phyloP scores from a whole-genome alignment of 2,888 invertebrate genomes.

The Drosophila neonasuta region DNA sequence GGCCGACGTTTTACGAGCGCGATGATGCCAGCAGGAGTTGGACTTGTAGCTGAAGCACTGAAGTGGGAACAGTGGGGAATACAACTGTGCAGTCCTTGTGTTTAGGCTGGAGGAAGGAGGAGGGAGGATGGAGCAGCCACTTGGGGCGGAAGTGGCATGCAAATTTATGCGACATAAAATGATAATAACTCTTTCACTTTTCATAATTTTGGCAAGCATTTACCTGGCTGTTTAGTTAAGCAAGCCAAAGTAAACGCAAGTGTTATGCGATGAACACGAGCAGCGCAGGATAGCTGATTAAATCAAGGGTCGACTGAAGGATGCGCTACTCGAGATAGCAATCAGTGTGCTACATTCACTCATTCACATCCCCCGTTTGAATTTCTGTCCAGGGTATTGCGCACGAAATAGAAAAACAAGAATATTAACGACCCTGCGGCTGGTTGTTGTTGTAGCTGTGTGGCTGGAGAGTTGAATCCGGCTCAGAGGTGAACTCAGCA shows the following conservation, averaged over 20 bases:
- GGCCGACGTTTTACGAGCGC: constrained; percentile 44
- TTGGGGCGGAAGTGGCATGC: constrained; percentile 47
- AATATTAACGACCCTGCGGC: constrained; percentile 57
- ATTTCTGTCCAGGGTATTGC: constrained; percentile 22
- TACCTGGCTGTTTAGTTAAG: constrained; percentile 60
- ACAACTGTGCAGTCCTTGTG: constrained; percentile 2
- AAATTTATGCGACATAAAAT: constrained; percentile 72
- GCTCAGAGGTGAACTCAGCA: constrained; percentile 38
- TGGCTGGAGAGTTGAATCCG: constrained; percentile 38
- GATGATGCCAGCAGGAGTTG: constrained; percentile 22
- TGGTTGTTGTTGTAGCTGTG: constrained; percentile 32
- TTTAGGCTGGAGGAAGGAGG: constrained; percentile 16
- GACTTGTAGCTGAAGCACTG: neutral
- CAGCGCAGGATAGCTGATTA: neutral
- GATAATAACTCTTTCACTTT: constrained; percentile 71
- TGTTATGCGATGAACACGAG: constrained; percentile 18
- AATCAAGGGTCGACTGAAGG: neutral
- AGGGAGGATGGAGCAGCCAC: neutral
- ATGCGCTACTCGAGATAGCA: constrained; percentile 12
- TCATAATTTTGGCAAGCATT: constrained; percentile 65
- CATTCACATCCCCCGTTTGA: neutral
- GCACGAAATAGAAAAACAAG: constrained; percentile 37
- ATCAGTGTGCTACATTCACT: neutral
- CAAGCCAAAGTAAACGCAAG: constrained; percentile 31
- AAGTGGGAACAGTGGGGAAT: neutral